These are phyloP conservation scores for Gadopsis marmoratus DNA, from an alignment of 2,797 vertebrate species.

Conservation along the genomic window DNA sequence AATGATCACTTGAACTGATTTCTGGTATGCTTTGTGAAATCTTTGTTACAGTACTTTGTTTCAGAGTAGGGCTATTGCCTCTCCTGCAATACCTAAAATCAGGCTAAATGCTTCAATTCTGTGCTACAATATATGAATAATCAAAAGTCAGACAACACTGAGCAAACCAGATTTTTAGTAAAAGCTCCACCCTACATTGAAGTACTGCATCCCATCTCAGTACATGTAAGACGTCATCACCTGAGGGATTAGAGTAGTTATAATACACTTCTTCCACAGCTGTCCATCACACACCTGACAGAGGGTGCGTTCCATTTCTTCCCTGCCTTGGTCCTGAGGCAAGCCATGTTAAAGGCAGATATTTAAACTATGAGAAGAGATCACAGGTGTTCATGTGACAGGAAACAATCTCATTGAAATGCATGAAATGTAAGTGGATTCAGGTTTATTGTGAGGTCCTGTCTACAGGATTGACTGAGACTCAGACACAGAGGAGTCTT, in stretches of 20 bases:
- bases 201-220: neutral
- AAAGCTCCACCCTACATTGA: neutral
- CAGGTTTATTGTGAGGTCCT: constrained; percentile 2
- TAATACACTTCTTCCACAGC: constrained; percentile 3
- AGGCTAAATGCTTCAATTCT: neutral
- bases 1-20: too few relatives aligned
- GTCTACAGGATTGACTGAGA: constrained; percentile 4
- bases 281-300: constrained; percentile 32
- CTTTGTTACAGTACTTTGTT: neutral
- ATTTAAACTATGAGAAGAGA: constrained; percentile 36
- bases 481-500: neutral
- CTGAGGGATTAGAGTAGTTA: constrained; percentile 16
- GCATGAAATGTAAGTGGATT: constrained; percentile 18
- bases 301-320: neutral
- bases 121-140: neutral
- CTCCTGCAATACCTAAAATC: neutral
- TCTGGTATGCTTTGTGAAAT: neutral
- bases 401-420: constrained; percentile 40
- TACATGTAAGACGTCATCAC: neutral
- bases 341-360: constrained; percentile 29
- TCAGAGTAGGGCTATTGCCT: neutral
- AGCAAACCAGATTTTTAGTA: neutral
- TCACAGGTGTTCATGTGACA: constrained; percentile 9
- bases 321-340: neutral
- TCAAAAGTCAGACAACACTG: neutral